phyloP scores from a whole-genome alignment of 2,888 invertebrate species.

The Cheilosia soror region DNA sequence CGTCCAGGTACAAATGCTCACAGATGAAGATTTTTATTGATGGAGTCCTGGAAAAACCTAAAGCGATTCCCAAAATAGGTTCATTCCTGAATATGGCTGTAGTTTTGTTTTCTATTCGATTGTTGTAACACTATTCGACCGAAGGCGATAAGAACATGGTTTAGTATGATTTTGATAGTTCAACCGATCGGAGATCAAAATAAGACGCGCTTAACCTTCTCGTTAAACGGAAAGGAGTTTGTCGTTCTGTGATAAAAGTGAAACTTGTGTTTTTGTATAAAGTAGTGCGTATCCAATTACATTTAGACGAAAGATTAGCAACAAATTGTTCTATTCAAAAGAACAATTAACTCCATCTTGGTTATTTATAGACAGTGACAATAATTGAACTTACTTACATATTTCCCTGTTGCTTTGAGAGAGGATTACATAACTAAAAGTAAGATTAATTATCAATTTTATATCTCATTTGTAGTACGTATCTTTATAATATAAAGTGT shows the following conservation, averaged over 20 bases:
- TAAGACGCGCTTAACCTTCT: not conserved
- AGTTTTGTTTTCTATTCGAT: conserved; percentile 30
- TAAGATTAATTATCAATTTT: no score
- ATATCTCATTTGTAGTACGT: no score
- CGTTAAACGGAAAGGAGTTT: conserved; percentile 13
- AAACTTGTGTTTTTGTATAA: not conserved
- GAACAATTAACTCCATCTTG: no score
- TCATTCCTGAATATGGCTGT: conserved; percentile 18
- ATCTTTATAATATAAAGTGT: no score
- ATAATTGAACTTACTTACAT: no score
- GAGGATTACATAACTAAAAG: no score
- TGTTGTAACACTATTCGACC: conserved; percentile 35
- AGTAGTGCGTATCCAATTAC: not conserved
- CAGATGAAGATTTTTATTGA: conserved; percentile 70
- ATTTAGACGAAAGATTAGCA: not conserved
- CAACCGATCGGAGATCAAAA: conserved; percentile 65
- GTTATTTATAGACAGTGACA: no score
- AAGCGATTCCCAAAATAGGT: conserved; percentile 54
- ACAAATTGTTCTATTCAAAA: no score
- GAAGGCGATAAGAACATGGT: conserved; percentile 35
- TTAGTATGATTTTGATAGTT: conserved; percentile 62
- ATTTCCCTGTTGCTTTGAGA: no score
- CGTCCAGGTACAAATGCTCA: conserved; percentile 46
- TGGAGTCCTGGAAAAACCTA: conserved; percentile 74
- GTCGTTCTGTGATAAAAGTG: conserved; percentile 42